Evolutionary conservation across 53 echinoderm and acorn worm genomes (phyloP).

Genomic region (Holothuria scabra): DNA sequence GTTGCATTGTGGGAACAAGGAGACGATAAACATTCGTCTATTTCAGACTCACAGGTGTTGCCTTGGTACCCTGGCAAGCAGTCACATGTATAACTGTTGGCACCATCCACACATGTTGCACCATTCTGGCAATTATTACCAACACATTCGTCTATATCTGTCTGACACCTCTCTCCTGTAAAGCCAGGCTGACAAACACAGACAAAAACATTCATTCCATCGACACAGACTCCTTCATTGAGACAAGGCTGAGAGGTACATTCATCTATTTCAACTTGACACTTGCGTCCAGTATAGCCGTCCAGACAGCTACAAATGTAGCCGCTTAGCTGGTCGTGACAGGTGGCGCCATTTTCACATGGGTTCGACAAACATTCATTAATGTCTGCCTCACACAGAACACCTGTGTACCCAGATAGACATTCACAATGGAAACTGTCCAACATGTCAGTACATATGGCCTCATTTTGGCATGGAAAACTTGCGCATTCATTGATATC

Average conservation of each 20-base stretch:
- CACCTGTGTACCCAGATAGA: constrained; percentile 67
- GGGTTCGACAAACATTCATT: constrained; percentile 85
- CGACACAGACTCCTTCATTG: constrained; percentile 69
- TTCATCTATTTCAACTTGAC: constrained; percentile 78
- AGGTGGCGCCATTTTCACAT: constrained; percentile 77
- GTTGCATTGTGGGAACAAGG: constrained; percentile 82
- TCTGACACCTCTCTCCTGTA: constrained; percentile 71
- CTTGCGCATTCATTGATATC: constrained; percentile 85
- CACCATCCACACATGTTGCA: constrained; percentile 79
- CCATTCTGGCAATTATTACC: constrained; percentile 76
- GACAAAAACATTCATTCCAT: constrained; percentile 66
- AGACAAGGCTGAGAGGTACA: constrained; percentile 86
- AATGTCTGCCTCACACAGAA: constrained; percentile 72
- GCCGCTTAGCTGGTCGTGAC: constrained; percentile 69
- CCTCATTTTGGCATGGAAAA: constrained; percentile 79
- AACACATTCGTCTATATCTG: constrained; percentile 79
- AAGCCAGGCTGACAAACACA: constrained; percentile 84
- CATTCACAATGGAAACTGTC: constrained; percentile 78
- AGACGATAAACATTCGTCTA: constrained; percentile 79
- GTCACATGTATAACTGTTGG: constrained; percentile 72
- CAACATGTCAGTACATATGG: constrained; percentile 69
- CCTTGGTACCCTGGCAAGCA: constrained; percentile 80
- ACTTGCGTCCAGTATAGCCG: constrained; percentile 74
- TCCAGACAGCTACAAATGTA: constrained; percentile 68
- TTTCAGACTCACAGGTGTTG: constrained; percentile 66